These are phyloP conservation scores for Harmothoe impar DNA, from an alignment of 2,888 invertebrate species.

Conservation along the genomic window DNA sequence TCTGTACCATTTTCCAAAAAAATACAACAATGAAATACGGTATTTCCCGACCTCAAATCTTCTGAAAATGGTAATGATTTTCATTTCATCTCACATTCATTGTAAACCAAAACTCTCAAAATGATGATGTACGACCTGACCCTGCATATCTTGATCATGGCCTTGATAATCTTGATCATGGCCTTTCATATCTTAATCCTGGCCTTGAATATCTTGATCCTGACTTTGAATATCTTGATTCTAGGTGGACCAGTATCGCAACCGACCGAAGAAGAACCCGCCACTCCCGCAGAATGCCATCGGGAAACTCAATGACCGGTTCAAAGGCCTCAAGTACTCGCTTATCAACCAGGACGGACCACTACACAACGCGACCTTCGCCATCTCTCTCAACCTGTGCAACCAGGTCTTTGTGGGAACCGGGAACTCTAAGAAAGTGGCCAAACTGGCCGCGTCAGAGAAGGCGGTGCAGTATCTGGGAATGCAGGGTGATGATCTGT, in stretches of 20 bases:
- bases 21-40: no score
- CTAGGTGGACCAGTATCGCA: constrained; percentile 42
- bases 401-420: constrained; percentile 37
- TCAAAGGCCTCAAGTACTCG: constrained; percentile 52
- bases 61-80: no score
- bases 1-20: no score
- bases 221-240: no score
- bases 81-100: no score
- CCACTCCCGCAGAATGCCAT: constrained; percentile 65
- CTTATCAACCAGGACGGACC: constrained; percentile 58
- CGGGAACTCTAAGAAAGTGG: constrained; percentile 62
- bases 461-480: constrained; percentile 45
- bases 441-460: constrained; percentile 56
- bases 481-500: background rate
- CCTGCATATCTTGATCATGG: no score
- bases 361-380: constrained; percentile 52
- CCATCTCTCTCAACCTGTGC: constrained; percentile 31
- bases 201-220: no score
- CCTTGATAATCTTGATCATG: no score
- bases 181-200: no score
- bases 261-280: constrained; percentile 61
- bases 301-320: constrained; percentile 61
- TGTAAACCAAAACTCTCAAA: no score
- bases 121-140: no score
- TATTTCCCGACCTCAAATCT: no score